Base-by-base conservation (phyloP, 1,140 invertebrate genomes). In the Lethrus apterus region DNA sequence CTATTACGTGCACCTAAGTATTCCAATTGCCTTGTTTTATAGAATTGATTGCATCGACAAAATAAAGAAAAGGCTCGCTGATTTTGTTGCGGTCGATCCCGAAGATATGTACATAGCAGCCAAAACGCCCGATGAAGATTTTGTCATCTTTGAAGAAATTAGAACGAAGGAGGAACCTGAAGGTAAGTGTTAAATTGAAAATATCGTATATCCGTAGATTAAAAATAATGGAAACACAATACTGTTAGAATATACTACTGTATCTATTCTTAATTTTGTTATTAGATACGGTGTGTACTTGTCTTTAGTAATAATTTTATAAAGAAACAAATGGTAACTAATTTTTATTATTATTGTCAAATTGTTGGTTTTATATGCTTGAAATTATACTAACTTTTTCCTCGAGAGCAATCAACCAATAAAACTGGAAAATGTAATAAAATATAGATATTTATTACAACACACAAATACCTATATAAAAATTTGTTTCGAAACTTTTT, bases 51-150 rank as follows among this genome's bases (percentile, higher is more conserved):
- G 89, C 57, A 74, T 91, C 52, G 70, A 78, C 14, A 75, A 77
- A 60, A 79, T 93, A 17, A 76, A 82, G 32, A 71, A 79, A 53
- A 75, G 81, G 29, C 73, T 84, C 55, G 88, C 87, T 0, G 89
- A 93, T 63, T 74, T 91, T 17, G 78, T 83, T 11, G 80, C 83
- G 9, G 76, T 85, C 1, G 88, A 92, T 58, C 84, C 88, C 1
- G 86, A 89, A 58, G 83, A 86, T 54, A 81, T 90, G 75, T 92
- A 89, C 61, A 74, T 90, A 3, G 88, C 84, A 8, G 81, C 76
- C 15, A 79, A 82, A 23, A 73, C 77, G 24, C 71, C 74, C 14
- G 77, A 77, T 44, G 68, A 79, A 48, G 72, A 78, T 46, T 80
- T 80, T 48, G 71, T 72, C 0, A 71, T 83, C 1, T 79, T 86